Conservation (phyloP, 2,113 vertebrate genomes). For the Guaruba guarouba region DNA sequence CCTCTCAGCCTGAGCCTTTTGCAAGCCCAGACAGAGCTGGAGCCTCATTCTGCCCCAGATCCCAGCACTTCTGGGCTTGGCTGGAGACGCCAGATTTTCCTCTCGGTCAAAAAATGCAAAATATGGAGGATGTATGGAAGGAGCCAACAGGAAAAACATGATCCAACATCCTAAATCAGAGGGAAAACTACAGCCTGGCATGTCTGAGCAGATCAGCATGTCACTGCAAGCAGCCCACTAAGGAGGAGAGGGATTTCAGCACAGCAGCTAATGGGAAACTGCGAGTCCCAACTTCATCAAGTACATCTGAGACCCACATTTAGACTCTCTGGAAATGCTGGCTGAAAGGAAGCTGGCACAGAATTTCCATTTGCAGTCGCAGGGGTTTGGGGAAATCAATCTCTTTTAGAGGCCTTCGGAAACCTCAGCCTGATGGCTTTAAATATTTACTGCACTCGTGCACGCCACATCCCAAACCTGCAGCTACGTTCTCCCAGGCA, state of each 20-base stretch:
- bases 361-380: neutral
- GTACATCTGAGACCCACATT: neutral
- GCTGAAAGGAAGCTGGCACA: neutral
- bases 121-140: neutral
- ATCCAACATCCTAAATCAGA: neutral
- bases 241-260: neutral
- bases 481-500: neutral
- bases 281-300: neutral
- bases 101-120: neutral
- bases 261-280: neutral
- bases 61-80: neutral
- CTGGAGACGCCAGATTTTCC: neutral
- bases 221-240: neutral
- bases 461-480: neutral
- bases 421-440: neutral
- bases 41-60: neutral
- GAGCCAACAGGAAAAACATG: neutral
- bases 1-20: neutral
- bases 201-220: neutral
- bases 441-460: slow-evolving; percentile 4
- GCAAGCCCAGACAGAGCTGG: neutral
- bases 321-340: neutral
- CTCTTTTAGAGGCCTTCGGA: slow-evolving; percentile 9
- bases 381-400: neutral
- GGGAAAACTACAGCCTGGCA: neutral